Conservation (phyloP, 2,888 invertebrate genomes). For the Ellobium chinense region DNA sequence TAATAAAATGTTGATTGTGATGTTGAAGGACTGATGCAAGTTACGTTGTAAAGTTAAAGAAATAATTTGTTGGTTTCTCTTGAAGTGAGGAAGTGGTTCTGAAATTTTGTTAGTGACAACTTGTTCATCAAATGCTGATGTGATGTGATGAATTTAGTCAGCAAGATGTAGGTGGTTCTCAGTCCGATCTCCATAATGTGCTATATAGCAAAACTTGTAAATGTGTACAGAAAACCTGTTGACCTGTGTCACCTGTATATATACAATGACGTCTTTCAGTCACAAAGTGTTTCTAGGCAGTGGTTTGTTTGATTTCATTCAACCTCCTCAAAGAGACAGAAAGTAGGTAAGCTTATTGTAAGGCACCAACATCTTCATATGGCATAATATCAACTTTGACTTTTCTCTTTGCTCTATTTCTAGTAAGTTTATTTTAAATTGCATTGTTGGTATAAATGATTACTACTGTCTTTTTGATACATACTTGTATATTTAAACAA, state of each 20-base stretch:
- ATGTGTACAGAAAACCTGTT: constrained; percentile 9
- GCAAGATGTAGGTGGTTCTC: not conserved
- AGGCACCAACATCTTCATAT: too few relatives aligned
- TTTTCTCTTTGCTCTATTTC: too few relatives aligned
- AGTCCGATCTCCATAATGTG: not conserved
- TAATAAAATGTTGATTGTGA: too few relatives aligned
- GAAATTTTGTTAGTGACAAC: not conserved
- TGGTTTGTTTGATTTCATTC: constrained; percentile 6
- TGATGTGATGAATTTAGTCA: not conserved
- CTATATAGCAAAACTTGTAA: not conserved
- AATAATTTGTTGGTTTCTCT: too few relatives aligned
- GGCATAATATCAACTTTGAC: too few relatives aligned
- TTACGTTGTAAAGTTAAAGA: too few relatives aligned
- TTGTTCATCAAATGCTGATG: not conserved
- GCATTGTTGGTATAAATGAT: too few relatives aligned
- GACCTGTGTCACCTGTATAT: not conserved
- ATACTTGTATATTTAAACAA: too few relatives aligned
- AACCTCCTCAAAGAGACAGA: not conserved
- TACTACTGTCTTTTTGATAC: too few relatives aligned
- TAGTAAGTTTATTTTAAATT: too few relatives aligned
- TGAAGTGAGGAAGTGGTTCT: too few relatives aligned
- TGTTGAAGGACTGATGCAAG: not conserved
- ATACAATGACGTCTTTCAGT: constrained; percentile 18
- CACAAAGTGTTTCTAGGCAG: constrained; percentile 14
- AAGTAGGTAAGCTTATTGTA: too few relatives aligned